These are phyloP conservation scores for Agonum fuliginosum DNA, from an alignment of 2,888 invertebrate genomes.

Conservation along the genomic window DNA sequence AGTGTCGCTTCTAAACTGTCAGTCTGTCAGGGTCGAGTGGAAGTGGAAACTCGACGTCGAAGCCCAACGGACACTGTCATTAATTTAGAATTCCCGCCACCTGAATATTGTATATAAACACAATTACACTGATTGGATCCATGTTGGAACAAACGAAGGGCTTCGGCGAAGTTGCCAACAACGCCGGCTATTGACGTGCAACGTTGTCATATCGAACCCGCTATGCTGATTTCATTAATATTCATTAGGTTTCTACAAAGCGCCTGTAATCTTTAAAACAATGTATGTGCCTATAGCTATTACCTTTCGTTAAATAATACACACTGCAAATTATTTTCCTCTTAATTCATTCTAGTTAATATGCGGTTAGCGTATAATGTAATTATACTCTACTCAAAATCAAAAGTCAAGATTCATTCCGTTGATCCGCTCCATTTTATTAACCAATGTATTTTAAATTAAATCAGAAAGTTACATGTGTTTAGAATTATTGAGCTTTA, in stretches of 20 bases:
- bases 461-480: too few species aligned
- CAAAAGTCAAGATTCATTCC: slow-evolving; percentile 24
- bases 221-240: slow-evolving; percentile 52
- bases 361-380: background rate
- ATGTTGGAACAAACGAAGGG: slow-evolving; percentile 49
- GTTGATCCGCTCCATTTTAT: too few species aligned
- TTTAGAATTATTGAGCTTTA: too few species aligned
- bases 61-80: slow-evolving; percentile 28
- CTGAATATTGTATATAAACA: slow-evolving; percentile 58
- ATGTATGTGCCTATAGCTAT: slow-evolving; percentile 23
- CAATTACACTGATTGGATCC: slow-evolving; percentile 56
- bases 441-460: too few species aligned
- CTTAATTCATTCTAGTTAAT: slow-evolving; percentile 30
- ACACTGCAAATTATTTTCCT: slow-evolving; percentile 8
- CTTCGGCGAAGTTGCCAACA: slow-evolving; percentile 37
- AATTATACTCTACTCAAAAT: background rate
- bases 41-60: background rate
- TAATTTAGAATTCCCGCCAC: slow-evolving; percentile 53
- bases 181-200: slow-evolving; percentile 42
- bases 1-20: slow-evolving; percentile 52
- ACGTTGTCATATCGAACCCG: slow-evolving; percentile 45
- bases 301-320: background rate
- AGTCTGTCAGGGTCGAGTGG: background rate
- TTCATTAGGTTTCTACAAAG: slow-evolving; percentile 51
- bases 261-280: slow-evolving; percentile 53